phyloP scores from a whole-genome alignment of 2,113 vertebrate species.

The Aphyosemion australe region DNA sequence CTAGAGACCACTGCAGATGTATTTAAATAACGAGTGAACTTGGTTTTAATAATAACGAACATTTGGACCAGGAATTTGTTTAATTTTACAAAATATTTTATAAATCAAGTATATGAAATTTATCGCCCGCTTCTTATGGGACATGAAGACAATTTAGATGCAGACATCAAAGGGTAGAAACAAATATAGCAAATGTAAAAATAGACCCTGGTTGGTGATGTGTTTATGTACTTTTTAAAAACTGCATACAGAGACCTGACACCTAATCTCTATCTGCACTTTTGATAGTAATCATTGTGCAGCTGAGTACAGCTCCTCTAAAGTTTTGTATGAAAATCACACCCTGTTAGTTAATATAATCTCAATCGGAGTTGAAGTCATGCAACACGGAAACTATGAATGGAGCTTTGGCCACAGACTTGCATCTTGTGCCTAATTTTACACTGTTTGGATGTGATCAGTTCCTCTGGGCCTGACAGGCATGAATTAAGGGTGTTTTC shows the following conservation, averaged over 20 bases:
- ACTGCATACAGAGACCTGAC: too few relatives aligned
- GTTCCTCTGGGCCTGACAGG: constrained; percentile 35
- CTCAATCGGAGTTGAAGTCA: neutral
- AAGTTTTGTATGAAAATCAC: neutral
- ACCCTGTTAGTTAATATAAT: neutral
- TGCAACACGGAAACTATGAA: constrained; percentile 11
- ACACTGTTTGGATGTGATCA: constrained; percentile 24
- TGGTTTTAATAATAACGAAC: too few relatives aligned
- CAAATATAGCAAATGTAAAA: too few relatives aligned
- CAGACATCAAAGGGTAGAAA: neutral
- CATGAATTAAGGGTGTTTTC: constrained; percentile 53
- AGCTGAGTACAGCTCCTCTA: neutral
- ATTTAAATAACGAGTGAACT: too few relatives aligned
- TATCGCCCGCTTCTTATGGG: too few relatives aligned
- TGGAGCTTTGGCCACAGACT: neutral
- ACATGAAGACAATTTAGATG: too few relatives aligned
- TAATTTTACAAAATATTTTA: too few relatives aligned
- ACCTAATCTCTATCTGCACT: neutral
- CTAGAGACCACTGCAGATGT: too few relatives aligned
- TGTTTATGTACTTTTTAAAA: too few relatives aligned
- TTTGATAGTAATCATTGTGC: constrained; percentile 7
- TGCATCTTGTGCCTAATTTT: constrained; percentile 29
- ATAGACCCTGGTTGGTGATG: too few relatives aligned
- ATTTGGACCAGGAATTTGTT: too few relatives aligned
- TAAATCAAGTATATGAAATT: too few relatives aligned